Evolutionary conservation across 2,113 vertebrate species (phyloP).

Genomic region (Terrapene triunguis): DNA sequence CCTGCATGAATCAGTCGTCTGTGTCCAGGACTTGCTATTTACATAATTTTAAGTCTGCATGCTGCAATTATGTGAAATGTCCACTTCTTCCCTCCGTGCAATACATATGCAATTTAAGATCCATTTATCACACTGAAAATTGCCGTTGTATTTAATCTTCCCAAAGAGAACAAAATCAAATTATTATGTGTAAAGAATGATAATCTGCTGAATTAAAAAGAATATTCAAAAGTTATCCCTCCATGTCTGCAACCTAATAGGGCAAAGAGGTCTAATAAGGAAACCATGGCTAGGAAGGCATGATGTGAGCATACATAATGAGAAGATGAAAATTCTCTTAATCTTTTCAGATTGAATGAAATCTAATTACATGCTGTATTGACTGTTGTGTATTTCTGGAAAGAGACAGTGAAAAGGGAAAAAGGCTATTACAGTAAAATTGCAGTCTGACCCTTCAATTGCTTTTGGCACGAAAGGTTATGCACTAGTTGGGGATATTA

Average conservation of each 20-base stretch:
- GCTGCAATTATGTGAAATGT: slow-evolving; percentile 30
- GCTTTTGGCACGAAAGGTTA: slow-evolving; percentile 72
- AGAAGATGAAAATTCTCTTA: slow-evolving; percentile 60
- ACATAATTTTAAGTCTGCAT: slow-evolving; percentile 31
- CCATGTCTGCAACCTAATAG: rapidly evolving
- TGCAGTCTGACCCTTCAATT: slow-evolving; percentile 77
- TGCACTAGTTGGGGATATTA: neutral
- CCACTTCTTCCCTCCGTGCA: neutral
- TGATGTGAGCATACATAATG: slow-evolving; percentile 23
- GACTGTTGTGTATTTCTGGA: slow-evolving; percentile 76
- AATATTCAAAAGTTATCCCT: slow-evolving; percentile 14
- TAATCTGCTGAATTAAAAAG: slow-evolving; percentile 41
- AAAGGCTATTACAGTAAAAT: slow-evolving; percentile 80
- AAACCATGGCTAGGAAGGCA: slow-evolving; percentile 6
- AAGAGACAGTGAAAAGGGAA: slow-evolving; percentile 74
- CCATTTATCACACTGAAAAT: slow-evolving; percentile 16
- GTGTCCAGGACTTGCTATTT: neutral
- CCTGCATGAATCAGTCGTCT: slow-evolving; percentile 34
- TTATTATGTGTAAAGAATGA: slow-evolving; percentile 19
- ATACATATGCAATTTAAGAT: slow-evolving; percentile 15
- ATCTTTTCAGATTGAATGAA: slow-evolving; percentile 70
- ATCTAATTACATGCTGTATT: slow-evolving; percentile 79
- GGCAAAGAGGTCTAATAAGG: slow-evolving; percentile 26
- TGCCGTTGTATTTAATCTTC: slow-evolving; percentile 43
- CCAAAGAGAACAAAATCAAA: slow-evolving; percentile 54